These are phyloP conservation scores for Odontesthes bonariensis DNA, from an alignment of 2,113 vertebrate genomes.

Conservation along the genomic window DNA sequence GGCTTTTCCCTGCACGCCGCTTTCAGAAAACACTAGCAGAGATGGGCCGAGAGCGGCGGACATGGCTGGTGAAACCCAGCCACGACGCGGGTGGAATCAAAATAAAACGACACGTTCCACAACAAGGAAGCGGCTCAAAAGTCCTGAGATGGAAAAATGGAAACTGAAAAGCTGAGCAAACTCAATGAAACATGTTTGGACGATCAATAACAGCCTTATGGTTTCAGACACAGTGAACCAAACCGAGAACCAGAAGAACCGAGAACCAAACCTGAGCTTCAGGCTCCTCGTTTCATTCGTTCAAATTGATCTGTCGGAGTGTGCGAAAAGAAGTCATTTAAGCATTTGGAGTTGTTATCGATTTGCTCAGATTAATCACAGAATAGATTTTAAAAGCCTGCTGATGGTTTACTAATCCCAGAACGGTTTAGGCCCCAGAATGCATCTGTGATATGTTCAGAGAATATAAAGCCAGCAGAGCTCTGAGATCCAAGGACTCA, in stretches of 20 bases:
- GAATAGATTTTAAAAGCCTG: too few species aligned
- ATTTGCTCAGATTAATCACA: background rate
- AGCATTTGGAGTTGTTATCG: background rate
- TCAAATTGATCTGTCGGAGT: background rate
- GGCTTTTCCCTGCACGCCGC: conserved; percentile 6
- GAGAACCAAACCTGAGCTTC: background rate
- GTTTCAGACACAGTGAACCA: too few species aligned
- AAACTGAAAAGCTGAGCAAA: background rate
- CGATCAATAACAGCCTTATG: too few species aligned
- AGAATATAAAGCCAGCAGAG: too few species aligned
- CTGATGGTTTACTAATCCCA: too few species aligned
- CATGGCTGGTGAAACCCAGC: background rate
- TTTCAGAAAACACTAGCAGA: background rate
- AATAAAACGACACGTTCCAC: background rate
- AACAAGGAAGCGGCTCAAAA: background rate
- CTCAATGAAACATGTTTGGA: background rate
- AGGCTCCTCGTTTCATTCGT: background rate
- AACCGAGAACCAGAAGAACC: too few species aligned
- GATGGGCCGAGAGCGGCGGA: background rate
- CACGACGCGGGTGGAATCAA: background rate
- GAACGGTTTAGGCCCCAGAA: too few species aligned
- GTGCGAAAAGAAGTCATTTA: background rate
- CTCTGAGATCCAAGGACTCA: too few species aligned
- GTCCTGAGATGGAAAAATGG: background rate
- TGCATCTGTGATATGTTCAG: too few species aligned